phyloP scores from a whole-genome alignment of 2,797 vertebrate species.

The Anguilla megastoma region DNA sequence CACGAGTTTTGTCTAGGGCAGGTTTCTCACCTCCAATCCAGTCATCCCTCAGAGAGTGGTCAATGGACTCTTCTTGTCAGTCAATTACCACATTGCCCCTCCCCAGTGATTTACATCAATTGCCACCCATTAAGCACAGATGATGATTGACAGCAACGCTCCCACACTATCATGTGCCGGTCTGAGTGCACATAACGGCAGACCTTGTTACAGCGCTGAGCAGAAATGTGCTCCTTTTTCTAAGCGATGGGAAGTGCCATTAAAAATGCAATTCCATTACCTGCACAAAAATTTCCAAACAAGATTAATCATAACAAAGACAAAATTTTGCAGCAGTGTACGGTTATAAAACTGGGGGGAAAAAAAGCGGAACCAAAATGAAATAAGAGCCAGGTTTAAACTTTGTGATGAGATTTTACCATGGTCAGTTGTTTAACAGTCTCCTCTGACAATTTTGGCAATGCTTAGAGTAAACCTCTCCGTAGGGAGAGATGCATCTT shows the following conservation, averaged over 20 bases:
- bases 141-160: background rate
- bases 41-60: background rate
- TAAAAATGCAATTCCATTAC: slow-evolving; percentile 1
- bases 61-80: background rate
- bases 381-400: background rate
- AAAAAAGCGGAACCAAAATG: background rate
- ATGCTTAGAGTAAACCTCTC: background rate
- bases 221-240: background rate
- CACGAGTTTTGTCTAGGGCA: background rate
- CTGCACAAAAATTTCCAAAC: background rate
- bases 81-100: background rate
- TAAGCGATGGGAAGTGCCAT: background rate
- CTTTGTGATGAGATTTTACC: background rate
- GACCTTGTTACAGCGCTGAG: background rate
- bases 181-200: background rate
- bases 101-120: background rate
- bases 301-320: background rate
- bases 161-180: background rate
- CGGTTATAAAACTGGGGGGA: background rate
- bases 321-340: background rate
- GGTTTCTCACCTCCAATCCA: background rate
- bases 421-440: background rate
- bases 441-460: too few species aligned
- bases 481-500: background rate
- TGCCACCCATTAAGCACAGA: background rate